Percentiles rank a stretch among this genome's conserved stretches.
phyloP scores from a whole-genome alignment of 2,113 vertebrate genomes.

The Halcyon senegalensis region DNA sequence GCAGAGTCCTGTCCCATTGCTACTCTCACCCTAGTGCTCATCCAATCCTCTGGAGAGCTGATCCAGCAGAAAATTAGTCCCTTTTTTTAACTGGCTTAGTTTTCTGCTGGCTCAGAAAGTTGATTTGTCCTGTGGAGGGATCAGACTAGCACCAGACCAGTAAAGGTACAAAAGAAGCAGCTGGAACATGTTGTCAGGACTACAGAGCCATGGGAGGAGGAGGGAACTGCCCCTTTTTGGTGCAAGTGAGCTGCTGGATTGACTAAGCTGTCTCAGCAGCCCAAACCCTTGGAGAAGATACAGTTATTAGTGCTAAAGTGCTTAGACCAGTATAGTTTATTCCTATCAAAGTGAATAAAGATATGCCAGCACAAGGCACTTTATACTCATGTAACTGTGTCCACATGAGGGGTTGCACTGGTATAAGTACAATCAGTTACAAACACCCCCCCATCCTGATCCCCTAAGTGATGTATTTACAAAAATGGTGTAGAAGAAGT shows the following conservation, averaged over 20 bases:
- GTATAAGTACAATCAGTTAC: not conserved
- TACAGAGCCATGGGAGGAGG: not conserved
- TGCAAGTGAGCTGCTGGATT: not conserved
- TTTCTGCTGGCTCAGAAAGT: not conserved
- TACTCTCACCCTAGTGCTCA: not conserved
- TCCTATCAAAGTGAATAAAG: constrained; percentile 22
- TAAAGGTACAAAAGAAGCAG: not conserved
- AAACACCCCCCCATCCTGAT: not conserved
- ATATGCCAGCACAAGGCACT: constrained; percentile 52
- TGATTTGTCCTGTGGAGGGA: not conserved
- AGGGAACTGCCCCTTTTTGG: not conserved
- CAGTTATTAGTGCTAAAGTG: constrained; percentile 2
- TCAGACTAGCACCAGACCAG: not conserved
- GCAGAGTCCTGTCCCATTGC: not conserved
- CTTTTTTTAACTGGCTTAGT: not conserved
- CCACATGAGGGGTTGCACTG: constrained; percentile 32
- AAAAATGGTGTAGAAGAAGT: not conserved
- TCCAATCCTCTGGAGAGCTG: not conserved
- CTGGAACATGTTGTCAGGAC: not conserved
- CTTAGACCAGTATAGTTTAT: constrained; percentile 9
- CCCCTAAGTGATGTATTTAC: not conserved
- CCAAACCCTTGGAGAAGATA: constrained; percentile 34
- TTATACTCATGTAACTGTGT: constrained; percentile 32
- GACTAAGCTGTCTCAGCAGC: not conserved
- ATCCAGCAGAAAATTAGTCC: not conserved